Evolutionary conservation across 2,113 vertebrate species (phyloP).

Genomic region (Eptatretus burgeri): DNA sequence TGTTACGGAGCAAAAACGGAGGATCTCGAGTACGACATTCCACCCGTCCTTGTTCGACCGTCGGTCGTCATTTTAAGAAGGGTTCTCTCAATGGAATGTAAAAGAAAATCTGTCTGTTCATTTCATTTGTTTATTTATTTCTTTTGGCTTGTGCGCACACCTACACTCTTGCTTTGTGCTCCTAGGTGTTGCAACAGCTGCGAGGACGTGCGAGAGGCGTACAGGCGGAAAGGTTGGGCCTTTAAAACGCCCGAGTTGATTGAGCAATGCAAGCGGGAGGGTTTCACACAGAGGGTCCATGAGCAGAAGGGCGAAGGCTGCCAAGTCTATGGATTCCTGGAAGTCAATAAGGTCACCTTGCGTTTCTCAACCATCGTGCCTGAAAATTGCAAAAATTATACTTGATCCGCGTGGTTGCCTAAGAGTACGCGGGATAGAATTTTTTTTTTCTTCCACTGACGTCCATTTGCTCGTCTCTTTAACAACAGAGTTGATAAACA

Average conservation of each 20-base stretch:
- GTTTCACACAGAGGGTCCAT: slow-evolving; percentile 92
- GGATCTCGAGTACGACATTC: slow-evolving; percentile 43
- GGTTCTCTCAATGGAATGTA: too few relatives aligned
- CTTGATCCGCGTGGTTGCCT: too few relatives aligned
- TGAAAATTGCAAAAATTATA: too few relatives aligned
- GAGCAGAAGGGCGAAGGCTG: slow-evolving; percentile 97
- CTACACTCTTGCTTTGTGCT: not conserved
- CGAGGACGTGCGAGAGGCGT: slow-evolving; percentile 82
- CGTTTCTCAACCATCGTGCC: too few relatives aligned
- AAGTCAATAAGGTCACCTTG: slow-evolving; percentile 58
- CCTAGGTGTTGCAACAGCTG: slow-evolving; percentile 74
- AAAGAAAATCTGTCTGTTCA: too few relatives aligned
- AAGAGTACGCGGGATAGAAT: too few relatives aligned
- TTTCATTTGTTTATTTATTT: too few relatives aligned
- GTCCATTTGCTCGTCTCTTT: too few relatives aligned
- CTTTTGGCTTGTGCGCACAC: too few relatives aligned
- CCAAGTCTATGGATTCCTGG: slow-evolving; percentile 72
- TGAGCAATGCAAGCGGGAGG: slow-evolving; percentile 79
- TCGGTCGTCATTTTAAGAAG: not conserved
- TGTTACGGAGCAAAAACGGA: slow-evolving; percentile 84
- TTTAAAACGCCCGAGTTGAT: slow-evolving; percentile 87
- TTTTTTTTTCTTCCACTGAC: too few relatives aligned
- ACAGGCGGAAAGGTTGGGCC: slow-evolving; percentile 73
- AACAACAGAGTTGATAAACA: too few relatives aligned
- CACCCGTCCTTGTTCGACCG: not conserved